Evolutionary conservation across 2,797 vertebrate genomes (phyloP).

Genomic region (Decapterus maruadsi): DNA sequence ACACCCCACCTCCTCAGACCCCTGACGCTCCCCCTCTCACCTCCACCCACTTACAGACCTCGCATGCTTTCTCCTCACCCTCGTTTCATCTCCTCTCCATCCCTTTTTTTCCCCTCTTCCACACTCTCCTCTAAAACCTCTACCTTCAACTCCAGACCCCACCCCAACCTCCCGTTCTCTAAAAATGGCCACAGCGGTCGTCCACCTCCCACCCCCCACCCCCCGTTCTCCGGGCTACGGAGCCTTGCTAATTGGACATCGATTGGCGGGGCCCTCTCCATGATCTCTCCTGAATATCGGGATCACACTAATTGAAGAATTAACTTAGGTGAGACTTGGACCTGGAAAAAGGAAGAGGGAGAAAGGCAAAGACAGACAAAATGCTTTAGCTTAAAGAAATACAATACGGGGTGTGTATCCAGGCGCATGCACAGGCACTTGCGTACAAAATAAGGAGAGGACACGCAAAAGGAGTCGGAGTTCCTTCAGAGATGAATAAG

Average conservation of each 20-base stretch:
- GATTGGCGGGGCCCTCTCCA: slow-evolving; percentile 75
- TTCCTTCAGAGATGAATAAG: slow-evolving; percentile 16
- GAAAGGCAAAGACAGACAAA: slow-evolving; percentile 70
- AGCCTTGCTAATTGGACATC: slow-evolving; percentile 84
- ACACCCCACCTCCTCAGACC: slow-evolving; percentile 72
- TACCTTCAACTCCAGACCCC: slow-evolving; percentile 46
- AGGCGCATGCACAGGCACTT: neutral
- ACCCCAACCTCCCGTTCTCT: slow-evolving; percentile 27
- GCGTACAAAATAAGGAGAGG: slow-evolving; percentile 11
- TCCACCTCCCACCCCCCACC: neutral
- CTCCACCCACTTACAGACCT: slow-evolving; percentile 68
- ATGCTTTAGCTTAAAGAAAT: slow-evolving; percentile 70
- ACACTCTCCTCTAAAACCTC: slow-evolving; percentile 33
- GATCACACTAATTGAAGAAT: slow-evolving; percentile 84
- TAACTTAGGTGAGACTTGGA: slow-evolving; percentile 78
- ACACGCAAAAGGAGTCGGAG: slow-evolving; percentile 6
- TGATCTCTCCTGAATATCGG: slow-evolving; percentile 85
- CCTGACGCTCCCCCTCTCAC: slow-evolving; percentile 52
- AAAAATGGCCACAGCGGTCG: slow-evolving; percentile 40
- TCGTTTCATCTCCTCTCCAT: slow-evolving; percentile 46
- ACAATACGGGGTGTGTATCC: slow-evolving; percentile 30
- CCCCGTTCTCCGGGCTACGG: slow-evolving; percentile 25
- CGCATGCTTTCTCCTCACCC: slow-evolving; percentile 54
- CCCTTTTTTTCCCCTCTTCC: slow-evolving; percentile 2
- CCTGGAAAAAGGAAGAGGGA: slow-evolving; percentile 56